Evolutionary conservation across 2,113 vertebrate genomes (phyloP).

Genomic region (Micronisus gabar): DNA sequence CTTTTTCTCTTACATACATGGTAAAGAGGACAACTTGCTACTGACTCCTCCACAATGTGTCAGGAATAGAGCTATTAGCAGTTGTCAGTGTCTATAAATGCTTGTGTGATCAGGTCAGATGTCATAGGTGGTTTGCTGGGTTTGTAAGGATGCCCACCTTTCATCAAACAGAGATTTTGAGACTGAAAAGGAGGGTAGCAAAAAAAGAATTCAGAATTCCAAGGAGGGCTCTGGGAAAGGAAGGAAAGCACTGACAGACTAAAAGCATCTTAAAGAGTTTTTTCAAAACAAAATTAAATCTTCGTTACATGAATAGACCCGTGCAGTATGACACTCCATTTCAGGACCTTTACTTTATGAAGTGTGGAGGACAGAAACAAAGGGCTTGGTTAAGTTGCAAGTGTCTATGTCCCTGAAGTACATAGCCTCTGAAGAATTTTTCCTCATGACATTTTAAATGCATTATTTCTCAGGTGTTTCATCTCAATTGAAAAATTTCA

Average conservation of each 20-base stretch:
- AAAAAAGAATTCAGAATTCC: not conserved
- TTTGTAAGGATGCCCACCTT: not conserved
- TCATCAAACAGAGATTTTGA: not conserved
- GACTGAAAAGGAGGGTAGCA: not conserved
- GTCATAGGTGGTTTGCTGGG: not conserved
- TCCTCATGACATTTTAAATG: not conserved
- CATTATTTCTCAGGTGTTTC: not conserved
- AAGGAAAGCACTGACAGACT: not conserved
- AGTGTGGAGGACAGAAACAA: not conserved
- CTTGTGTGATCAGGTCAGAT: not conserved
- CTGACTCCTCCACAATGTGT: not conserved
- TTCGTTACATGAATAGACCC: not conserved
- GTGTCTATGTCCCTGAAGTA: not conserved
- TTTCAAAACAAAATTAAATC: not conserved
- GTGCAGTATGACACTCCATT: not conserved
- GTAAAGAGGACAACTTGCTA: not conserved
- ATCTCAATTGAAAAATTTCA: not conserved
- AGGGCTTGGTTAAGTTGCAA: not conserved
- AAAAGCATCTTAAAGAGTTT: not conserved
- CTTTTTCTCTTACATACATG: not conserved
- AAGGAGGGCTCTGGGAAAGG: not conserved
- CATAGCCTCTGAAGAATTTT: not conserved
- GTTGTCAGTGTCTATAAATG: not conserved
- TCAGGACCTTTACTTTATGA: not conserved
- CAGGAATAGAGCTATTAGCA: not conserved